Conservation (phyloP, 1,140 invertebrate genomes). For the Drosophila tani region DNA sequence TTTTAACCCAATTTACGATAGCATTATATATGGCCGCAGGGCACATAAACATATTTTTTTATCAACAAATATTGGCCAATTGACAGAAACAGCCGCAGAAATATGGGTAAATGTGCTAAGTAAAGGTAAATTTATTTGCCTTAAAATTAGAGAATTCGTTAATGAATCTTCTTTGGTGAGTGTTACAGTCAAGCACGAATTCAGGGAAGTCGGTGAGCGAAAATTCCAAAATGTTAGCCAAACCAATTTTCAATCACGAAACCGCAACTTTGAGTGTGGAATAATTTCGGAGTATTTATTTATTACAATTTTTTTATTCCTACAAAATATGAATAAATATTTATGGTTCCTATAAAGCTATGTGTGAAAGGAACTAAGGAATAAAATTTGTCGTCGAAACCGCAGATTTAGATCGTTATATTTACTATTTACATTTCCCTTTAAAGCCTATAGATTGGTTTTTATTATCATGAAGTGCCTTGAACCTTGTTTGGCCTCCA, state of each 20-base stretch:
- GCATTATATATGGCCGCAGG: constrained; percentile 13
- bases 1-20: constrained; percentile 46
- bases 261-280: constrained; percentile 3
- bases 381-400: not conserved
- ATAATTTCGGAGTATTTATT: not conserved
- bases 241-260: constrained; percentile 4
- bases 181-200: constrained; percentile 36
- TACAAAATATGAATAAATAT: not conserved
- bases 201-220: not conserved
- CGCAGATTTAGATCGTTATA: not conserved
- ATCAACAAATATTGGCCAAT: constrained; percentile 31
- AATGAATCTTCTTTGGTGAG: constrained; percentile 22
- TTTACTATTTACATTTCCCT: not conserved
- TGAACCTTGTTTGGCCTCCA: not conserved
- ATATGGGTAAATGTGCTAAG: constrained; percentile 44
- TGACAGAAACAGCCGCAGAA: constrained; percentile 29
- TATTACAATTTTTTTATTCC: not conserved
- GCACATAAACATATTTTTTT: constrained; percentile 5
- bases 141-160: constrained; percentile 15
- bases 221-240: constrained; percentile 10
- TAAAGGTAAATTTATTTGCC: constrained; percentile 39
- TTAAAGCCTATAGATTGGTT: not conserved
- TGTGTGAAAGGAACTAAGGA: not conserved
- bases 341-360: not conserved
- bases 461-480: not conserved